phyloP scores from a whole-genome alignment of 53 echinoderm and acorn worm species.

The Zoroaster sp. region DNA sequence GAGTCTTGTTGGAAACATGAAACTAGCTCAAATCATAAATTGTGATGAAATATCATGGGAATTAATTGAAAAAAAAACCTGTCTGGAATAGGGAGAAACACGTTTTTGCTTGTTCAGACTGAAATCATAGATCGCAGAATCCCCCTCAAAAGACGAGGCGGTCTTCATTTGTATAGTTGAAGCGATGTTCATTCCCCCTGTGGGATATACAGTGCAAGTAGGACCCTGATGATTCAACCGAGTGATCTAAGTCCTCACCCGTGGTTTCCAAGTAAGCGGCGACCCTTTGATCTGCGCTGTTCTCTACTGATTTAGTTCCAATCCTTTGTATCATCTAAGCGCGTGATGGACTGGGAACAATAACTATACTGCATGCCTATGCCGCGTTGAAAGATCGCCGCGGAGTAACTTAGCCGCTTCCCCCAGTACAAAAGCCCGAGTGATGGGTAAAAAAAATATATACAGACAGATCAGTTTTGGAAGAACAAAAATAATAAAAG shows the following conservation, averaged over 20 bases:
- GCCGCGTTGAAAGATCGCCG: background rate
- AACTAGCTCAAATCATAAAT: background rate
- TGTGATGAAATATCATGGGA: background rate
- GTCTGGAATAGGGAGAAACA: background rate
- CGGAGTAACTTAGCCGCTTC: background rate
- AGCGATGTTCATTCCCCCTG: background rate
- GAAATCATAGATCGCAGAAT: background rate
- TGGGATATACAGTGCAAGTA: background rate
- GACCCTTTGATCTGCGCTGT: background rate
- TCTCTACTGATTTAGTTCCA: background rate
- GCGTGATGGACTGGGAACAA: conserved; percentile 29
- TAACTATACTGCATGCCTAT: background rate
- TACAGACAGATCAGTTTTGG: background rate
- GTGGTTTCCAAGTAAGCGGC: conserved; percentile 1
- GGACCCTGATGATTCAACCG: conserved; percentile 6
- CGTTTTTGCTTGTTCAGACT: background rate
- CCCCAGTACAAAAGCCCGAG: conserved; percentile 24
- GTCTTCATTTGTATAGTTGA: background rate
- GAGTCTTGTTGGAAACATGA: too few relatives aligned
- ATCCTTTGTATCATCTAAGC: conserved; percentile 8
- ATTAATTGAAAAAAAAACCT: background rate
- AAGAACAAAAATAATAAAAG: background rate
- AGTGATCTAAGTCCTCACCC: conserved; percentile 16
- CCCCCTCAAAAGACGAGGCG: background rate
- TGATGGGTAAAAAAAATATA: conserved; percentile 40